Percentiles rank a stretch among this genome's conserved stretches.
Conservation (phyloP, 2,888 invertebrate genomes). For the Imbricaverruca yamaguchii region DNA sequence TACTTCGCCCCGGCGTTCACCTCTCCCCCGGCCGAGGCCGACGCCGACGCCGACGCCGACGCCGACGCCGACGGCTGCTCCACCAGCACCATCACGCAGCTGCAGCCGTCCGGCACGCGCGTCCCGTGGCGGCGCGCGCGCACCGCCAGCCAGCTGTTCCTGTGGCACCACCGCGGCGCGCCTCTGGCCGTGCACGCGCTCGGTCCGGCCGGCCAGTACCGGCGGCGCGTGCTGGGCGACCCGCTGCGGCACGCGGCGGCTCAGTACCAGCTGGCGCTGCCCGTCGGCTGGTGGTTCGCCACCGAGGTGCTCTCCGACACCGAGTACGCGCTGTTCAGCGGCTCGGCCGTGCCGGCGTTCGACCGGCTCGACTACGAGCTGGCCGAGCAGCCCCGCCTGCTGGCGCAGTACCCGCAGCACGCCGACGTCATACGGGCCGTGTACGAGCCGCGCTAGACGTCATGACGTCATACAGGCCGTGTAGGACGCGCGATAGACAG, state of each 20-base stretch:
- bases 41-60: not conserved
- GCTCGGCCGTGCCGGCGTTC: not conserved
- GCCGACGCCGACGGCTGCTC: not conserved
- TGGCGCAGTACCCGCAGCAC: not conserved
- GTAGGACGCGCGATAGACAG: no score
- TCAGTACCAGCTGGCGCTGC: not conserved
- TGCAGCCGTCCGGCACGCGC: conserved; percentile 10
- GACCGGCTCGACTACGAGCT: not conserved
- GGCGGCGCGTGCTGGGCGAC: not conserved
- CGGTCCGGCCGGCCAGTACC: not conserved
- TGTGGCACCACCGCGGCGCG: conserved; percentile 10
- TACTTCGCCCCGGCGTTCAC: not conserved
- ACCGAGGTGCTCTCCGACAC: conserved; percentile 13
- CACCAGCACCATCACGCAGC: conserved; percentile 7
- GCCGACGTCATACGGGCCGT: not conserved
- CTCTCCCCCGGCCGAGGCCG: not conserved
- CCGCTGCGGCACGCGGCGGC: not conserved
- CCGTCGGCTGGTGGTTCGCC: not conserved
- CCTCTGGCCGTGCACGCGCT: not conserved
- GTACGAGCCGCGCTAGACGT: no score
- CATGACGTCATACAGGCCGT: no score
- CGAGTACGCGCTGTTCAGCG: conserved; percentile 1
- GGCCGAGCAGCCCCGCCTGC: not conserved
- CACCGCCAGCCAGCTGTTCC: not conserved
- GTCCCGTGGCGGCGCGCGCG: not conserved